Conservation (phyloP, 2,797 vertebrate species). For the Onychomys torridus region DNA sequence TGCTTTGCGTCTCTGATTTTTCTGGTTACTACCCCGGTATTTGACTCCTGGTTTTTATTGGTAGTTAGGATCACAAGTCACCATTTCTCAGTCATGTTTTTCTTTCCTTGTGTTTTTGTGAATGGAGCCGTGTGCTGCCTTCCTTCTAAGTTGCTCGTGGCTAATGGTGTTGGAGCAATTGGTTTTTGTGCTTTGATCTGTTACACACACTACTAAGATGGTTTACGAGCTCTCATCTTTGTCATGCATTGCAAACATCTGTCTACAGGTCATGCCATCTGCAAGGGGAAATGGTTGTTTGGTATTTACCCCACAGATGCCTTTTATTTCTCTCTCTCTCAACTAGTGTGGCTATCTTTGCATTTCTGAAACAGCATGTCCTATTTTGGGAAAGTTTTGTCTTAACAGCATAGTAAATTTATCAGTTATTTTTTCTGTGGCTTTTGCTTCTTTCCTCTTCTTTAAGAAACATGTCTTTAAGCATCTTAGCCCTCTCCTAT, state of each 20-base stretch:
- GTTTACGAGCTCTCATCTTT: background rate
- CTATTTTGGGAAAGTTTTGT: background rate
- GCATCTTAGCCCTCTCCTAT: background rate
- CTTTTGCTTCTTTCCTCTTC: background rate
- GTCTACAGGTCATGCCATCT: background rate
- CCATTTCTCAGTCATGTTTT: background rate
- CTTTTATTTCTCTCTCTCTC: background rate
- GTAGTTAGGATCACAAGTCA: too few relatives aligned
- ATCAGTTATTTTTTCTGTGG: background rate
- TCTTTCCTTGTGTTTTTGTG: background rate
- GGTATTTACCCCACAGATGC: background rate
- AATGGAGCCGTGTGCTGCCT: background rate
- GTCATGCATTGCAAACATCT: background rate
- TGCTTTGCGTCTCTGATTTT: too few relatives aligned
- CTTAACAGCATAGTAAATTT: background rate
- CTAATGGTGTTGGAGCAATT: background rate
- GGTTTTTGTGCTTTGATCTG: background rate
- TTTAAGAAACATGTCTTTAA: background rate
- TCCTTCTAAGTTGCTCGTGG: background rate
- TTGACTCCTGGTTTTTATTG: too few relatives aligned
- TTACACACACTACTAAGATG: background rate
- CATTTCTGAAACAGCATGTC: background rate
- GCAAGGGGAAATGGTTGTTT: background rate
- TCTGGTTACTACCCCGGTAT: too few relatives aligned
- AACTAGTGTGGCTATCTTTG: background rate